Evolutionary conservation across 2,797 vertebrate species (phyloP).

Genomic region (Rhynchonycteris naso): DNA sequence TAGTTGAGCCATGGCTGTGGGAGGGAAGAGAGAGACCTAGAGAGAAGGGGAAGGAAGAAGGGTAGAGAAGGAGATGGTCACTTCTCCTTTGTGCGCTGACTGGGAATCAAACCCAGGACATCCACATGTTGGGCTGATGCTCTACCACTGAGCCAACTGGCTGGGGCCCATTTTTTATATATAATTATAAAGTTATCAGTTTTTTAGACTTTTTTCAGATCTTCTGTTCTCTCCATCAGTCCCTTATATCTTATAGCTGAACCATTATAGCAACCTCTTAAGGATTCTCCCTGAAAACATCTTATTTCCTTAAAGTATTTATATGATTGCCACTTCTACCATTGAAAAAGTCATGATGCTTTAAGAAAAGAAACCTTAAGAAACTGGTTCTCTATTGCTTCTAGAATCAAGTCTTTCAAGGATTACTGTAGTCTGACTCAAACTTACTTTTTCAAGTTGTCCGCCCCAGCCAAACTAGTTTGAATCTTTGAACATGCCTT

Average conservation of each 20-base stretch:
- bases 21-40: too few species aligned
- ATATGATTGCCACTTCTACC: neutral
- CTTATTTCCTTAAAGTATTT: neutral
- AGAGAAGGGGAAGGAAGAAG: too few species aligned
- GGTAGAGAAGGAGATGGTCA: too few species aligned
- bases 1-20: too few species aligned
- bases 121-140: too few species aligned
- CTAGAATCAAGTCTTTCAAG: neutral
- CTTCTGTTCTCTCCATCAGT: neutral
- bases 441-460: neutral
- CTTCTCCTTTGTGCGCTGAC: too few species aligned
- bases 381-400: neutral
- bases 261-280: neutral
- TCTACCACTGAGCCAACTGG: too few species aligned
- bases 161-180: neutral
- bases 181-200: neutral
- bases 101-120: too few species aligned
- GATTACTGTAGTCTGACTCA: neutral
- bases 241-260: neutral
- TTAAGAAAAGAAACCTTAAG: neutral
- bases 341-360: neutral
- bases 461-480: neutral
- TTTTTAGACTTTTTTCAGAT: neutral
- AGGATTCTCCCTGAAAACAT: neutral
- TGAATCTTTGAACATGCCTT: neutral